These are phyloP conservation scores for Saimiri boliviensis DNA, from an alignment of 2,113 vertebrate genomes.

Conservation along the genomic window DNA sequence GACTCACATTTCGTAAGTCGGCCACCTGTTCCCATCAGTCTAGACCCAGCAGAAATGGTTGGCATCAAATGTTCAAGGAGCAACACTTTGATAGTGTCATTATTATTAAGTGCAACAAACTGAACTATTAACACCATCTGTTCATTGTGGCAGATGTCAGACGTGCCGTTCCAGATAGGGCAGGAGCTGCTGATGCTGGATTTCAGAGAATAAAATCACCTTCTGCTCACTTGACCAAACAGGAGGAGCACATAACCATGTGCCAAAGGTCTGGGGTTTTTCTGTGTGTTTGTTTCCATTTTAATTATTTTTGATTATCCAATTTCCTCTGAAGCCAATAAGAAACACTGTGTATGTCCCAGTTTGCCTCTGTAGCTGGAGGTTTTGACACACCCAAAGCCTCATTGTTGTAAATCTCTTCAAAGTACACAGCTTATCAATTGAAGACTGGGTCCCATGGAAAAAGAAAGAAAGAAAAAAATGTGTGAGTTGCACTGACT, in stretches of 20 bases:
- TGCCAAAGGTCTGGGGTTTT: no score
- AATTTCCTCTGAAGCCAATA: accelerated
- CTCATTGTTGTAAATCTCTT: neutral
- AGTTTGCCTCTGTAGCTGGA: neutral
- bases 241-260: accelerated
- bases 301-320: neutral
- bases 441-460: neutral
- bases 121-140: neutral
- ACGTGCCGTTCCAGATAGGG: accelerated
- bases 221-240: accelerated
- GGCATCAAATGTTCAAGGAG: neutral
- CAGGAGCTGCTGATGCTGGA: neutral
- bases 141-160: neutral
- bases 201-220: neutral
- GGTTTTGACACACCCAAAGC: accelerated
- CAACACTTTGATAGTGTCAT: no score
- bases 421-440: neutral
- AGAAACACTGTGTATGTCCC: accelerated
- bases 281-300: neutral
- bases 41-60: neutral
- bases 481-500: no score
- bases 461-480: neutral
- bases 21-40: neutral
- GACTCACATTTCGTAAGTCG: accelerated
- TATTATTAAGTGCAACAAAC: neutral